These are phyloP conservation scores for Drosophila neotestacea DNA, from an alignment of 2,888 invertebrate species.

Conservation along the genomic window DNA sequence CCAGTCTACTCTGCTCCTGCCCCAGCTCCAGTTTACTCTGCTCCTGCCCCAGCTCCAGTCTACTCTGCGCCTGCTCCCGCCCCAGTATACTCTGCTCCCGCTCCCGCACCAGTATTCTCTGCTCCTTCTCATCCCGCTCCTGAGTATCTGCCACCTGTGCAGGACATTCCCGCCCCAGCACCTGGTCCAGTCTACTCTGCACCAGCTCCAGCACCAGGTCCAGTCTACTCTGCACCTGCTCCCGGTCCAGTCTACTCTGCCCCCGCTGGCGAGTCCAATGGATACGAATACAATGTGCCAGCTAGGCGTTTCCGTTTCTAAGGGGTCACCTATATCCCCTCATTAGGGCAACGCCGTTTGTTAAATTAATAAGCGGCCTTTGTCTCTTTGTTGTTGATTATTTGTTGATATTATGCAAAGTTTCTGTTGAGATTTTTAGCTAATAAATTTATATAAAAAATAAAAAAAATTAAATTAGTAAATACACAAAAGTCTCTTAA, in stretches of 20 bases:
- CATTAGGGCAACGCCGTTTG: slow-evolving; percentile 46
- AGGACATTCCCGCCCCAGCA: slow-evolving; percentile 40
- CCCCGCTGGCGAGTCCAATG: slow-evolving; percentile 36
- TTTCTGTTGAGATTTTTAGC: slow-evolving; percentile 73
- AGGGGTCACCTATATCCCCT: slow-evolving; percentile 27
- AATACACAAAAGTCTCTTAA: slow-evolving; percentile 35
- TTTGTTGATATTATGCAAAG: slow-evolving; percentile 78
- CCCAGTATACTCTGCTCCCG: slow-evolving; percentile 25
- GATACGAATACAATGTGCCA: slow-evolving; percentile 72
- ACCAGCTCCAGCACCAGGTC: slow-evolving; percentile 37
- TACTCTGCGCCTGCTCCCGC: slow-evolving; percentile 15
- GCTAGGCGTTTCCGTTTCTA: slow-evolving; percentile 78
- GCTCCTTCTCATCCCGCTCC: slow-evolving; percentile 34
- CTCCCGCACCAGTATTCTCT: slow-evolving; percentile 41
- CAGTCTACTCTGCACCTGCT: slow-evolving; percentile 37
- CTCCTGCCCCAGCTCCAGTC: slow-evolving; percentile 37
- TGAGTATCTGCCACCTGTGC: slow-evolving; percentile 39
- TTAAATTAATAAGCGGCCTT: slow-evolving; percentile 70
- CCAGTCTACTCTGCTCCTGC: slow-evolving; percentile 51
- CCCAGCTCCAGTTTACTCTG: slow-evolving; percentile 42
- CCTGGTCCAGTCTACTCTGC: slow-evolving; percentile 50
- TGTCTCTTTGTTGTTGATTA: slow-evolving; percentile 68
- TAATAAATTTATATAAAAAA: slow-evolving; percentile 60
- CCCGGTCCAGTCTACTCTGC: slow-evolving; percentile 33
- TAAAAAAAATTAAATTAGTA: slow-evolving; percentile 43